Evolutionary conservation across 2,113 vertebrate genomes (phyloP).

Genomic region (Nesoenas mayeri): DNA sequence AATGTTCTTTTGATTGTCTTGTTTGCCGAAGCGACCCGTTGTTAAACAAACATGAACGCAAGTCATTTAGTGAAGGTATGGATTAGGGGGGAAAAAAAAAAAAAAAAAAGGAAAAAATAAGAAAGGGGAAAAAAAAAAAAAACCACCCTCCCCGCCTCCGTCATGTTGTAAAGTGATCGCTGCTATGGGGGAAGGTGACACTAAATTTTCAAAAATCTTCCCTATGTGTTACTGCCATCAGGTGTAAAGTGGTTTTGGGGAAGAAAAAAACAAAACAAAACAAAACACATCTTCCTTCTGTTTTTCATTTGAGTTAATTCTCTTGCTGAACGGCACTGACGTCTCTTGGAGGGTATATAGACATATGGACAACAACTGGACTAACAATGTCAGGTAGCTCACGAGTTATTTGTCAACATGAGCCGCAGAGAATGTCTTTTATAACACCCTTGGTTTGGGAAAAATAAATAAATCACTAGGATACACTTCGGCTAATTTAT

Average conservation of each 20-base stretch:
- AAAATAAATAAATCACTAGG: background rate
- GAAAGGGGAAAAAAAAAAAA: fast-evolving
- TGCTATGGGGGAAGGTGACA: background rate
- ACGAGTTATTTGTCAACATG: conserved; percentile 23
- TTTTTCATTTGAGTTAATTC: conserved; percentile 19
- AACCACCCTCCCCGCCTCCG: background rate
- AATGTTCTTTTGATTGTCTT: conserved; percentile 49
- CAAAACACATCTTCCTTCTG: background rate
- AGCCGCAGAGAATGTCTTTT: background rate
- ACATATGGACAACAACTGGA: conserved; percentile 69
- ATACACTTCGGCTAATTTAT: background rate
- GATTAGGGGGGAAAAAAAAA: background rate
- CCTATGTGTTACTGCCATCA: background rate
- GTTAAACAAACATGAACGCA: background rate
- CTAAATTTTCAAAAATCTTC: background rate
- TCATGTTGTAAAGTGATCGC: background rate
- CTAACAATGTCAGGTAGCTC: conserved; percentile 33
- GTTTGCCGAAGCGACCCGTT: conserved; percentile 2
- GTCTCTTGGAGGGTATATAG: conserved; percentile 12
- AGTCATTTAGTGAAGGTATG: background rate
- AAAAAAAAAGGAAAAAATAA: too few relatives aligned
- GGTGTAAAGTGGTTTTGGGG: conserved; percentile 6
- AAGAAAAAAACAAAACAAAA: background rate
- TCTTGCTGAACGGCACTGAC: background rate
- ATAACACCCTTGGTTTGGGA: background rate